Evolutionary conservation across 2,113 vertebrate genomes (phyloP).

Genomic region (Ptilorrhoa leucosticta): DNA sequence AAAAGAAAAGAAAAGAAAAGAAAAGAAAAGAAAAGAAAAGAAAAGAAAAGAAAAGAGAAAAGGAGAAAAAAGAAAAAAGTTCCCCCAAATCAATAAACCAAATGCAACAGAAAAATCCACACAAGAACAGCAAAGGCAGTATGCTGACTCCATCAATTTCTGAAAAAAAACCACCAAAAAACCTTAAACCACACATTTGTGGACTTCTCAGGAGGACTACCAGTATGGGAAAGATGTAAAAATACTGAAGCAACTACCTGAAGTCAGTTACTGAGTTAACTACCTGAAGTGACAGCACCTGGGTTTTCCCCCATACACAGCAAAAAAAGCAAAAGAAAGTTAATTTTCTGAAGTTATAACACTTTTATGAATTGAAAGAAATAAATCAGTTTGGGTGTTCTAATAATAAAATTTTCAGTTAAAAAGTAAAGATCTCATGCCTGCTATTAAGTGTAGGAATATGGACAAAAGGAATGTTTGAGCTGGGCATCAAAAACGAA

Average conservation of each 20-base stretch:
- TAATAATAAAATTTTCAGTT: neutral
- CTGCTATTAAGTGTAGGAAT: neutral
- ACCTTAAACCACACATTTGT: neutral
- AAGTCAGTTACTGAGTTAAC: neutral
- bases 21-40: too few species aligned
- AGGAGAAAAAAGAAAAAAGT: fast-evolving
- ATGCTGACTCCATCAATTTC: neutral
- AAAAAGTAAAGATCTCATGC: neutral
- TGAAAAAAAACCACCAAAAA: neutral
- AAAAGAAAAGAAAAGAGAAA: too few species aligned
- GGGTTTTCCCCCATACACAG: neutral
- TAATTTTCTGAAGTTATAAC: neutral
- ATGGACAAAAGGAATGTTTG: neutral
- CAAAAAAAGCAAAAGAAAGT: neutral
- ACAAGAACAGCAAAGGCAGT: neutral
- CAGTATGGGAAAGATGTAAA: neutral
- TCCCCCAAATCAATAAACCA: neutral
- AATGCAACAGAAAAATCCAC: neutral
- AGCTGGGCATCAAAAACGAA: neutral
- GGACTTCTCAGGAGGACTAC: neutral
- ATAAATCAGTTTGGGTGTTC: neutral
- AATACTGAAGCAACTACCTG: neutral
- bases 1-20: too few species aligned
- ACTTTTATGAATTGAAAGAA: neutral
- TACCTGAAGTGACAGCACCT: neutral